Evolutionary conservation across 1,140 invertebrate species (phyloP).

Genomic region (Platyscapa corneri): DNA sequence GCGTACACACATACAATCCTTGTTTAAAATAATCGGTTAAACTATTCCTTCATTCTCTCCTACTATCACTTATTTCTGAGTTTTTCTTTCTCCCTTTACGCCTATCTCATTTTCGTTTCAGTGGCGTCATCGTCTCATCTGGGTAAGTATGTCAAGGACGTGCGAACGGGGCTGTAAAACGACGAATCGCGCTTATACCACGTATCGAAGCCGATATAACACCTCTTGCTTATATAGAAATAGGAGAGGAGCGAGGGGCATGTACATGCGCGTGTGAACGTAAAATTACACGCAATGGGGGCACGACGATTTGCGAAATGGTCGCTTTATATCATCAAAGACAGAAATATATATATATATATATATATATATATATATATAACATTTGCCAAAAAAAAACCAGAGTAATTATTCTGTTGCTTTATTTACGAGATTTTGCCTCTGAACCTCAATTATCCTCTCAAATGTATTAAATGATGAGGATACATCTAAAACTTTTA

Average conservation of each 20-base stretch:
- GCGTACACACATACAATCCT: background rate
- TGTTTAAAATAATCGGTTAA: background rate
- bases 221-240: slow-evolving; percentile 41
- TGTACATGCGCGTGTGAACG: background rate
- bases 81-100: background rate
- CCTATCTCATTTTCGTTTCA: background rate
- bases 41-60: background rate
- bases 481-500: too few relatives aligned
- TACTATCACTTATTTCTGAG: background rate
- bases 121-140: slow-evolving; percentile 57
- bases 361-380: too few relatives aligned
- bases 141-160: slow-evolving; percentile 73
- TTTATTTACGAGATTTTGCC: too few relatives aligned
- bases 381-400: too few relatives aligned
- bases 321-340: background rate
- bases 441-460: too few relatives aligned
- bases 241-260: slow-evolving; percentile 35
- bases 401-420: too few relatives aligned
- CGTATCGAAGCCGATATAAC: background rate
- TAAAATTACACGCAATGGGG: slow-evolving; percentile 17
- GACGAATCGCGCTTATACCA: background rate
- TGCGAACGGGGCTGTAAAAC: slow-evolving; percentile 72
- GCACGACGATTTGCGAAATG: slow-evolving; percentile 36
- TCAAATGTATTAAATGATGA: too few relatives aligned
- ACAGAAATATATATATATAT: slow-evolving; percentile 11